Percentiles rank a stretch among this genome's conserved stretches.
phyloP scores from a whole-genome alignment of 2,797 vertebrate species.

The Ctenochaetus hawaiiensis region DNA sequence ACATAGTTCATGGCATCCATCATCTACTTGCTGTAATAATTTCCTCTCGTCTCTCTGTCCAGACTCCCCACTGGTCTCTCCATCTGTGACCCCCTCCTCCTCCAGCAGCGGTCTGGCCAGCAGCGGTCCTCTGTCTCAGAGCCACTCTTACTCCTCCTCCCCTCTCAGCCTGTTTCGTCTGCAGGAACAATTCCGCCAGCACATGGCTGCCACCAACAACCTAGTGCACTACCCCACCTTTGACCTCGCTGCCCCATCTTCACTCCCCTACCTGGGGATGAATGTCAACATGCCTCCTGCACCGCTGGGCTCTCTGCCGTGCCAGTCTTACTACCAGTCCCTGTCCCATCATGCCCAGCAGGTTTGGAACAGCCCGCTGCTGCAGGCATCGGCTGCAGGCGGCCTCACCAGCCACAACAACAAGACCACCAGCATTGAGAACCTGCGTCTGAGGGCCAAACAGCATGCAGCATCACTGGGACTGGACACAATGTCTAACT shows the following conservation, averaged over 20 bases:
- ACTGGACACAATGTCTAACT: constrained; percentile 96
- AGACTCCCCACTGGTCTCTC: constrained; percentile 81
- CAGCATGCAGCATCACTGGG: constrained; percentile 97
- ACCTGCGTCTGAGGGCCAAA: constrained; percentile 95
- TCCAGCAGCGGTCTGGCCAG: constrained; percentile 83
- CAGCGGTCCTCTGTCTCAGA: constrained; percentile 84
- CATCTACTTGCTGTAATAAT: constrained; percentile 1
- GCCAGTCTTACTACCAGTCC: constrained; percentile 98
- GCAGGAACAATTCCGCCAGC: constrained; percentile 98
- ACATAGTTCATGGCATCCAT: neutral
- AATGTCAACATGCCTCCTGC: constrained; percentile 95
- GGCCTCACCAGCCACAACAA: constrained; percentile 93
- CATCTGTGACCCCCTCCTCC: constrained; percentile 87
- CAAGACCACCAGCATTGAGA: constrained; percentile 99
- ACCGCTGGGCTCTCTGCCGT: constrained; percentile 93
- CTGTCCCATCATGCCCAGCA: constrained; percentile 95
- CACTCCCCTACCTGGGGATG: constrained; percentile 96
- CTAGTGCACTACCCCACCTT: constrained; percentile 97
- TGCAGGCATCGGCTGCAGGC: constrained; percentile 87
- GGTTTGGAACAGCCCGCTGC: constrained; percentile 94
- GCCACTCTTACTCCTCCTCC: constrained; percentile 95
- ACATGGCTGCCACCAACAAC: constrained; percentile 98
- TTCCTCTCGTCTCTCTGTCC: constrained; percentile 24
- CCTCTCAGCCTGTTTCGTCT: constrained; percentile 98
- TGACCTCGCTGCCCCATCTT: constrained; percentile 91